Conservation (phyloP, 2,113 vertebrate species). For the Barnardius zonarius region DNA sequence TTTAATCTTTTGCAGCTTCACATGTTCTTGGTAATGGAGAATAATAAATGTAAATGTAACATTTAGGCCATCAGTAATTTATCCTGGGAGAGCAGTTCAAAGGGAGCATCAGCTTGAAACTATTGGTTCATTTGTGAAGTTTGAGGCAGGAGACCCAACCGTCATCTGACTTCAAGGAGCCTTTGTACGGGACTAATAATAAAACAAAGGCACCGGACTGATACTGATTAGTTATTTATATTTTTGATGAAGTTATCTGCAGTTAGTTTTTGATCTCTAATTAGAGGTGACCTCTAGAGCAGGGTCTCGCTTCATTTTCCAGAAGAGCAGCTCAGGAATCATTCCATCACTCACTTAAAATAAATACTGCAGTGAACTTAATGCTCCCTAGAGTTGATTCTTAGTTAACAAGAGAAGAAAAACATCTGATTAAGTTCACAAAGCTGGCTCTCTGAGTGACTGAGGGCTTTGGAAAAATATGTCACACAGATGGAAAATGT, state of each 20-base stretch:
- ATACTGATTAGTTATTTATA: slow-evolving; percentile 50
- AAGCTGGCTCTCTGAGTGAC: slow-evolving; percentile 40
- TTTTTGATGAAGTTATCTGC: slow-evolving; percentile 45
- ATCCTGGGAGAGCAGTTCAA: slow-evolving; percentile 71
- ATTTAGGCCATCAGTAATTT: slow-evolving; percentile 73
- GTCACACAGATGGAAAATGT: slow-evolving; percentile 67
- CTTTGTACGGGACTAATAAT: slow-evolving; percentile 49
- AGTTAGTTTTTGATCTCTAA: slow-evolving; percentile 63
- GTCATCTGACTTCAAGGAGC: slow-evolving; percentile 61
- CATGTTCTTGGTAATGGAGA: slow-evolving; percentile 45
- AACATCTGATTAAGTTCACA: slow-evolving; percentile 13
- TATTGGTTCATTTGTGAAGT: slow-evolving; percentile 58
- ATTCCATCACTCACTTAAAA: slow-evolving; percentile 31
- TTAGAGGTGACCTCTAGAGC: slow-evolving; percentile 60
- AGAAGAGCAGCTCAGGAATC: slow-evolving; percentile 36
- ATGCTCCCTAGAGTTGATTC: slow-evolving; percentile 12
- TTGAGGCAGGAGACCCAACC: slow-evolving; percentile 49
- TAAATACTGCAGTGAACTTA: neutral
- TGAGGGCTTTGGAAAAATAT: slow-evolving; percentile 19
- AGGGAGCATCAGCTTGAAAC: slow-evolving; percentile 57
- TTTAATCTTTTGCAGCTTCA: slow-evolving; percentile 66
- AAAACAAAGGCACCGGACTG: slow-evolving; percentile 30
- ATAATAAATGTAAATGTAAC: slow-evolving; percentile 77
- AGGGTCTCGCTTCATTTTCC: slow-evolving; percentile 29
- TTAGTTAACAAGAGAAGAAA: slow-evolving; percentile 17